A percentile compares a stretch with the other conserved stretches of the same genome.
These are phyloP conservation scores for Erithacus rubecula DNA, from an alignment of 2,797 vertebrate species.

Conservation along the genomic window DNA sequence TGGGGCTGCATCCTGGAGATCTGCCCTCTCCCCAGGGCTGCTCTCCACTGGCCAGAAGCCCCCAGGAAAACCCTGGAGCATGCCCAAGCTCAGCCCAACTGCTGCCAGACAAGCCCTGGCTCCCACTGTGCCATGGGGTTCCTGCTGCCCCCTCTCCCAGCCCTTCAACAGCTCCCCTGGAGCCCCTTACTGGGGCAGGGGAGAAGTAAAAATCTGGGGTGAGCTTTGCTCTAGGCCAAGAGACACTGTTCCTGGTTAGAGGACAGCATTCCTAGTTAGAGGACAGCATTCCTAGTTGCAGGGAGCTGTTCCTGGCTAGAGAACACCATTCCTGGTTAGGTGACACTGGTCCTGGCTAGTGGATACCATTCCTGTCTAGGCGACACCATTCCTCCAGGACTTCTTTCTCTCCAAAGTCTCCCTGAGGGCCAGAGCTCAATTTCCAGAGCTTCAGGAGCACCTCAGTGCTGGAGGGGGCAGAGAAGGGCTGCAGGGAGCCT, in stretches of 20 bases:
- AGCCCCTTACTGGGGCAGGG: background rate
- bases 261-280: background rate
- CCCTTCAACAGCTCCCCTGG: too few relatives aligned
- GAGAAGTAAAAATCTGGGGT: background rate
- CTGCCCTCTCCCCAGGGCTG: background rate
- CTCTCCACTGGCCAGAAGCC: background rate
- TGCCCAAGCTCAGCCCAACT: accelerated
- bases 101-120: accelerated
- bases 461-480: background rate
- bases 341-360: background rate
- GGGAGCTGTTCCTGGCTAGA: background rate
- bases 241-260: background rate
- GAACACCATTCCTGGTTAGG: background rate
- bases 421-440: background rate
- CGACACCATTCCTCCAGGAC: background rate
- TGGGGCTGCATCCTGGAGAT: background rate
- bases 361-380: background rate
- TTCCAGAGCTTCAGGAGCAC: background rate
- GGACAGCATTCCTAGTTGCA: background rate
- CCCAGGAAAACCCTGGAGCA: accelerated
- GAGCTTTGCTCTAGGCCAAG: background rate
- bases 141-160: background rate
- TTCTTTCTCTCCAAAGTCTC: background rate
- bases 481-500: background rate
- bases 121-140: too few relatives aligned